Evolutionary conservation across 2,888 invertebrate genomes (phyloP).

Genomic region (Athalia cordata): DNA sequence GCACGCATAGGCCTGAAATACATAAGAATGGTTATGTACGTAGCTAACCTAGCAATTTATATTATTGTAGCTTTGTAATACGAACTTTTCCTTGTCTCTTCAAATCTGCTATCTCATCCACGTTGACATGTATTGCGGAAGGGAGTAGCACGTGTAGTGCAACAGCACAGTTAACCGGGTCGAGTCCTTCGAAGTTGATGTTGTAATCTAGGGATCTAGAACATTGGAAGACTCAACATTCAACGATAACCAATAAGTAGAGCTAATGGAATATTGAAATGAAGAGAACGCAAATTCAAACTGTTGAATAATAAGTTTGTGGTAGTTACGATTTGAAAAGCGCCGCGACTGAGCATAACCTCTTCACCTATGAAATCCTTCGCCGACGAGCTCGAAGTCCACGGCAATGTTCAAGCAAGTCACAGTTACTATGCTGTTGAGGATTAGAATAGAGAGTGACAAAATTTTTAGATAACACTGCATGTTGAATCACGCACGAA

Average conservation of each 20-base stretch:
- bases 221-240: constrained; percentile 13
- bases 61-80: neutral
- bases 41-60: no score
- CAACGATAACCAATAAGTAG: neutral
- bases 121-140: constrained; percentile 65
- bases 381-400: constrained; percentile 59
- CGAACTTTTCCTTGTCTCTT: constrained; percentile 63
- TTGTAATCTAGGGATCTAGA: constrained; percentile 61
- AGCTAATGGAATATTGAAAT: neutral
- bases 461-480: neutral
- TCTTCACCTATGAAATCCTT: constrained; percentile 69
- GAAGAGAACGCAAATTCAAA: neutral
- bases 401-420: constrained; percentile 45
- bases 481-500: neutral
- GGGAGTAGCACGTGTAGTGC: constrained; percentile 64
- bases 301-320: neutral
- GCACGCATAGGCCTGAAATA: constrained; percentile 62
- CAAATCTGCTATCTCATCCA: constrained; percentile 69
- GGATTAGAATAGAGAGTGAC: neutral
- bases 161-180: constrained; percentile 58
- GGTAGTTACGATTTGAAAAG: neutral
- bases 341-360: neutral
- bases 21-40: neutral
- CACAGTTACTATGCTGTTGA: neutral
- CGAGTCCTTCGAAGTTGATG: constrained; percentile 56